Evolutionary conservation across 2,888 invertebrate species (phyloP), one percentile per base, ranked within the genome.

Genomic region (Hipparchia sbordonii): DNA sequence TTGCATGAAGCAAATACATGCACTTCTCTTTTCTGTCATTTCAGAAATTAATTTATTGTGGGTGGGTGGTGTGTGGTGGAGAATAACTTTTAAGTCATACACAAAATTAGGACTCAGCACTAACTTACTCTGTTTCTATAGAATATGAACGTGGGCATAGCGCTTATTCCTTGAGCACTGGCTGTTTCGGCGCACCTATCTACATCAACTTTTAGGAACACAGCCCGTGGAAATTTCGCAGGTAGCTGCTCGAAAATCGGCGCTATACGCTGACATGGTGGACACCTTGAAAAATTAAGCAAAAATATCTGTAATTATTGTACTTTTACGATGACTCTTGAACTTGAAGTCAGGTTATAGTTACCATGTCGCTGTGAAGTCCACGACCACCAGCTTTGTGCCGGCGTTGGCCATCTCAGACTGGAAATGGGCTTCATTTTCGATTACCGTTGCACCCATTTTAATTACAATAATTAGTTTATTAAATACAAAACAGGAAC

Each of bases 81-180:
- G 23, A 23, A 23, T 23, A 23, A 23, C 23, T 23, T 23, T 23
- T 23, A 46, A 62, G 5, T n/a, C n/a, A 45, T n/a, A 60, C 12
- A 10, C 33, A 61, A 57, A 57, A 23, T 46, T 4, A 60, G 10
- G 10, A 39, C 39, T 62, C 45, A 46, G 12, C 54, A 62, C 2
- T n/a, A 39, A 73, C 71, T 78, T 87, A 96, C 96, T 86, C 96
- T 95, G 87, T 97, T 99, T 80, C 97, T 96, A 88, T 97, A 99
- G 86, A 99, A 98, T 79, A 98, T 96, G 85, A 99, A 99, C 0
- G 99, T 99, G 45, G 99, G 99, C 99, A 99, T 99, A 0, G 99
- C 98, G 72, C 96, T 96, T 59, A 99, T 97, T 71, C 98, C 98
- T 85, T 99, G 97, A 12, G 95, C 94, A 46, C 96, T 95, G 2